Conservation (phyloP, 2,797 vertebrate species). For the Poeciliopsis infans region DNA sequence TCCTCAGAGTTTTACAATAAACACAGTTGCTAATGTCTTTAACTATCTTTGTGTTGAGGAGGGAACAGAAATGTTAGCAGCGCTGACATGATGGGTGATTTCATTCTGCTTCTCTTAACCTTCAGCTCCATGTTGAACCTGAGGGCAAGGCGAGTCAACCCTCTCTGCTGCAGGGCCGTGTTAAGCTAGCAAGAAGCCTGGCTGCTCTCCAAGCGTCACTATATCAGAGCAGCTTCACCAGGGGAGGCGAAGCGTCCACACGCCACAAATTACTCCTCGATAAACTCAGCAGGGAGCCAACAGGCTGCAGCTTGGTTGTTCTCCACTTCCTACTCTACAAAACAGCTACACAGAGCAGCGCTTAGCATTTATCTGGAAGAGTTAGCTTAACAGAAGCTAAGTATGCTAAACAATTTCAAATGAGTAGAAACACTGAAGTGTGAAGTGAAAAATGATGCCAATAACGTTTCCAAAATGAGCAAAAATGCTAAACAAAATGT, state of each 20-base stretch:
- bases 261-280: slow-evolving; percentile 58
- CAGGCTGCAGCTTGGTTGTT: slow-evolving; percentile 1
- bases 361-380: no score
- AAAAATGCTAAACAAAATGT: no score
- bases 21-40: slow-evolving; percentile 19
- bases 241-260: slow-evolving; percentile 62
- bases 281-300: slow-evolving; percentile 34
- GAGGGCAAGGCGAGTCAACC: slow-evolving; percentile 43
- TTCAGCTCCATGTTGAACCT: slow-evolving; percentile 36
- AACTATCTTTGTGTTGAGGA: neutral
- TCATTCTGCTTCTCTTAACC: slow-evolving; percentile 11
- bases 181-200: slow-evolving; percentile 45
- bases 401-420: no score
- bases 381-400: no score
- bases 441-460: no score
- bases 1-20: slow-evolving; percentile 7
- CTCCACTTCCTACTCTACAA: slow-evolving; percentile 29
- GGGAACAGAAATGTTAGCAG: slow-evolving; percentile 11
- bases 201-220: slow-evolving; percentile 60
- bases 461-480: no score
- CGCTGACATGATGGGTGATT: slow-evolving; percentile 37
- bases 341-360: no score
- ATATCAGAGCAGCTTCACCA: slow-evolving; percentile 65
- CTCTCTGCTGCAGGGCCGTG: slow-evolving; percentile 43
- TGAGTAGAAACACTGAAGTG: no score